Conservation (phyloP, 2,888 invertebrate species). For the Muschampia staudingeri region DNA sequence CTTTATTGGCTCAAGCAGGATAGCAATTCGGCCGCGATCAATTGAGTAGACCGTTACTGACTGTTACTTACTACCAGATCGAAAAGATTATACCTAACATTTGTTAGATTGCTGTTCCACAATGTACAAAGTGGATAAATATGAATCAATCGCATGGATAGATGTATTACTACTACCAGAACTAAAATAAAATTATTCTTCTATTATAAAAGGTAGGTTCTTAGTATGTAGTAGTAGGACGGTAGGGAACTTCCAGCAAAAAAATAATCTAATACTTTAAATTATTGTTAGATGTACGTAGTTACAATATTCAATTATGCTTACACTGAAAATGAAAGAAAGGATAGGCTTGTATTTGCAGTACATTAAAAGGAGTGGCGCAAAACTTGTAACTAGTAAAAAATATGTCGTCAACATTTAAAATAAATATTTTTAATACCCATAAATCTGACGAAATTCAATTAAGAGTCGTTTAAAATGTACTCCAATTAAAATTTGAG, state of each 20-base stretch:
- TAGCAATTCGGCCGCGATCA: constrained; percentile 79
- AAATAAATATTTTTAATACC: neutral
- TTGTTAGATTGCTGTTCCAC: constrained; percentile 56
- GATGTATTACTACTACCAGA: neutral
- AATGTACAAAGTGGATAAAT: neutral
- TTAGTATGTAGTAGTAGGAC: too few species aligned
- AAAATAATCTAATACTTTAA: too few species aligned
- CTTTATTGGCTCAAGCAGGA: constrained; percentile 84
- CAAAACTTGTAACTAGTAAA: too few species aligned
- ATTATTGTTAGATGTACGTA: too few species aligned
- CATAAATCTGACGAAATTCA: constrained; percentile 21
- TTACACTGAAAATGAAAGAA: too few species aligned
- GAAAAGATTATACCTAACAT: constrained; percentile 66
- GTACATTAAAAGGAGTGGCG: too few species aligned
- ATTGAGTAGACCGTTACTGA: constrained; percentile 79
- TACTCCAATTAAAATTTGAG: constrained; percentile 37
- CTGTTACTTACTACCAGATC: constrained; percentile 74
- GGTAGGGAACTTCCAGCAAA: too few species aligned
- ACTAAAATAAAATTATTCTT: too few species aligned
- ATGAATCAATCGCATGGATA: neutral
- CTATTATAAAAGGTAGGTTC: too few species aligned
- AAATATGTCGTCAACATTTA: too few species aligned
- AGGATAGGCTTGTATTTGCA: too few species aligned
- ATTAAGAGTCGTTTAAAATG: constrained; percentile 19
- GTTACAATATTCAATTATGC: too few species aligned